A percentile compares a stretch with the other conserved stretches of the same genome.
Evolutionary conservation across 2,797 vertebrate species (phyloP).

Genomic region (Sitta carolinensis): DNA sequence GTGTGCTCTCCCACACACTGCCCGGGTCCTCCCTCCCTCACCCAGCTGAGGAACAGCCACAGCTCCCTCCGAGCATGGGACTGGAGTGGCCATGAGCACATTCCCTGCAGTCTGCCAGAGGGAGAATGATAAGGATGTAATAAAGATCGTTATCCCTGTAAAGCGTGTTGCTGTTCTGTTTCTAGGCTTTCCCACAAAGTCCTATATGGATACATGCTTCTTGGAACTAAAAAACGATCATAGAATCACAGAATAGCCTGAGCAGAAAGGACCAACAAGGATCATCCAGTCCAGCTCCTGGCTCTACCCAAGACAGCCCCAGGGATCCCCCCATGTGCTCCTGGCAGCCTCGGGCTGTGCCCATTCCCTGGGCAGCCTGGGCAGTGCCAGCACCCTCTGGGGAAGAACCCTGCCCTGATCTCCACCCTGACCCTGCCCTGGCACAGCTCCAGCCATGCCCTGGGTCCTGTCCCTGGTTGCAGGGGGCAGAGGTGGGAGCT

Average conservation of each 20-base stretch:
- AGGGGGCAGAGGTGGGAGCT: background rate
- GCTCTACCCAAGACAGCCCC: too few relatives aligned
- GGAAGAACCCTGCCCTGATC: fast-evolving
- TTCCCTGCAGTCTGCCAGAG: background rate
- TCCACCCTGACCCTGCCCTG: fast-evolving
- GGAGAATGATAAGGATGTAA: background rate
- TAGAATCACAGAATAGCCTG: background rate
- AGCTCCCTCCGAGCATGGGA: background rate
- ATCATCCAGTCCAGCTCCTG: background rate
- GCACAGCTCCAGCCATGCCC: background rate
- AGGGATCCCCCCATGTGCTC: background rate
- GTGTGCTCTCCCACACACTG: fast-evolving
- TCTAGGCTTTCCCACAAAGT: background rate
- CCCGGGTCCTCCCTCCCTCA: background rate
- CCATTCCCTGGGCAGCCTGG: background rate
- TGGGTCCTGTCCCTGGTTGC: background rate
- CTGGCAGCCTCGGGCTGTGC: fast-evolving
- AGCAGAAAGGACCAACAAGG: background rate
- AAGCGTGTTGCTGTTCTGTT: fast-evolving
- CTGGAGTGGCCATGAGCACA: background rate
- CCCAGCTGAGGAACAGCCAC: background rate
- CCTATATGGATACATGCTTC: background rate
- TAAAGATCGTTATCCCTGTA: fast-evolving
- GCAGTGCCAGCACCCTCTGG: background rate
- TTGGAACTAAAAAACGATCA: background rate